phyloP scores from a whole-genome alignment of 1,140 invertebrate species.

The Tribolium madens region DNA sequence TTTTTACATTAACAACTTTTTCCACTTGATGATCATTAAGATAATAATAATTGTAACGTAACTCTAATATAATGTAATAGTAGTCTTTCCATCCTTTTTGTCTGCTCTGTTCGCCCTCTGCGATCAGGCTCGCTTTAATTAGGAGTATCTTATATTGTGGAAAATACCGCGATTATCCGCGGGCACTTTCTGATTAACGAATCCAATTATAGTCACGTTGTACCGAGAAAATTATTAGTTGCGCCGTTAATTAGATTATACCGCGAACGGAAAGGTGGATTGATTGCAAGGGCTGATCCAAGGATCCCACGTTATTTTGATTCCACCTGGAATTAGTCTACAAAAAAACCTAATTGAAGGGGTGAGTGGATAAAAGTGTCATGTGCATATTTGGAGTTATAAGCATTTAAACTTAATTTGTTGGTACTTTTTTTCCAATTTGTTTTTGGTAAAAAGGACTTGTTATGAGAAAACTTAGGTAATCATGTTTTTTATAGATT shows the following conservation, averaged over 20 bases:
- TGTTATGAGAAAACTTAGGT: too few relatives aligned
- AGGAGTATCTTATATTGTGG: slow-evolving; percentile 65
- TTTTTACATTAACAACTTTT: slow-evolving; percentile 22
- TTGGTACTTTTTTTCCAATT: too few relatives aligned
- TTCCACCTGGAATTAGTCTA: neutral
- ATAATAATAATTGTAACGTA: slow-evolving; percentile 36
- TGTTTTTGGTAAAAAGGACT: too few relatives aligned
- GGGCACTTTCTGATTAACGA: slow-evolving; percentile 66
- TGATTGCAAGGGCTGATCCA: slow-evolving; percentile 52
- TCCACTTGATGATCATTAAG: slow-evolving; percentile 26
- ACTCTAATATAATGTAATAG: slow-evolving; percentile 32
- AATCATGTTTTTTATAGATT: too few relatives aligned
- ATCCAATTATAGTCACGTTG: slow-evolving; percentile 68
- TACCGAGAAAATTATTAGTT: slow-evolving; percentile 67
- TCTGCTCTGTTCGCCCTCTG: slow-evolving; percentile 36
- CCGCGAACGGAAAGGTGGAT: slow-evolving; percentile 56
- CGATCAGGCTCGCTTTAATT: slow-evolving; percentile 62
- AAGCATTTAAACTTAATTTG: too few relatives aligned
- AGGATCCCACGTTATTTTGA: slow-evolving; percentile 1
- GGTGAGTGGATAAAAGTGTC: too few relatives aligned
- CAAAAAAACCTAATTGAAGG: too few relatives aligned
- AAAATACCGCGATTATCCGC: slow-evolving; percentile 64
- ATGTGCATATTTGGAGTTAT: too few relatives aligned
- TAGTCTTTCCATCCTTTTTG: slow-evolving; percentile 11
- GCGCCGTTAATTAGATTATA: slow-evolving; percentile 67